Evolutionary conservation across 2,888 invertebrate species (phyloP).

Genomic region (Julus scanicus): DNA sequence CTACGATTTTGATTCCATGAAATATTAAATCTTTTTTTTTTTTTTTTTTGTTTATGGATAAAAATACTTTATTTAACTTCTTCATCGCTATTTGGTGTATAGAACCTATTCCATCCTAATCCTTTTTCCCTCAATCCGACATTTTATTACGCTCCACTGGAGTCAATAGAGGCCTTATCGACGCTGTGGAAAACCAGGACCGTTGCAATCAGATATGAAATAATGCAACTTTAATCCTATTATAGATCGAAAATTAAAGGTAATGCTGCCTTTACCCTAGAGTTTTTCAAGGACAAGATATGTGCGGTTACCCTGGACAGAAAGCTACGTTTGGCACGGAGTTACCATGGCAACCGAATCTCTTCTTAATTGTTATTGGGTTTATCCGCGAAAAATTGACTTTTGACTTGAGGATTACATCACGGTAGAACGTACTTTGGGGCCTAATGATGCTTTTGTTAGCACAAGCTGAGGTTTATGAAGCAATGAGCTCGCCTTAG

Average conservation of each 20-base stretch:
- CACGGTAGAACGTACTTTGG: not conserved
- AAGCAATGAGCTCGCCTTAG: not conserved
- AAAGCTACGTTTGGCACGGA: not conserved
- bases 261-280: not conserved
- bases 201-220: not conserved
- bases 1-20: not conserved
- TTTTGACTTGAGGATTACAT: conserved; percentile 15
- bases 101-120: not conserved
- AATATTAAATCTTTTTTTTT: not conserved
- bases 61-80: not conserved
- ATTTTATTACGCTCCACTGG: not conserved
- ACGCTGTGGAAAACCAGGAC: not conserved
- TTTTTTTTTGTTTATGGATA: not conserved
- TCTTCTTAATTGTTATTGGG: not conserved
- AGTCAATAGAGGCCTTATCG: not conserved
- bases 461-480: not conserved
- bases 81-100: not conserved
- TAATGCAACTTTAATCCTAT: conserved; percentile 44
- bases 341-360: not conserved
- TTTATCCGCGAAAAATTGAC: not conserved
- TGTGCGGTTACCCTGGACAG: not conserved
- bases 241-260: conserved; percentile 45
- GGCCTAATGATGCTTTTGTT: conserved; percentile 34
- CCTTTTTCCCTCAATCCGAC: not conserved
- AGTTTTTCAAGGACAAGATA: not conserved